A percentile compares a stretch with the other conserved stretches of the same genome.
Evolutionary conservation across 2,797 vertebrate genomes (phyloP).

Genomic region (Mormyrops boulengeri): DNA sequence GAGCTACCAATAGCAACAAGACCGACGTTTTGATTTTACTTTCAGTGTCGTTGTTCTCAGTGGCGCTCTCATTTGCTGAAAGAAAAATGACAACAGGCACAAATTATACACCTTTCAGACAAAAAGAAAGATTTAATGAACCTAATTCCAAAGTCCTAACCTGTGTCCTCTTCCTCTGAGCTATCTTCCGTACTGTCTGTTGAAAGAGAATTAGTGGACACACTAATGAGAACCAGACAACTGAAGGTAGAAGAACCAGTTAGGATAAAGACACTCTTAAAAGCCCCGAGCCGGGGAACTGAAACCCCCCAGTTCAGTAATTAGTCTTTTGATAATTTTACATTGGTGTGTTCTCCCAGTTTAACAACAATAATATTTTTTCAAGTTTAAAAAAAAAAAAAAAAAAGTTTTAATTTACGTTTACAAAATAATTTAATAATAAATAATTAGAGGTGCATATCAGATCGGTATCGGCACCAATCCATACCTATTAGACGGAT

Average conservation of each 20-base stretch:
- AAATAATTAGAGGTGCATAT: background rate
- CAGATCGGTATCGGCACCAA: background rate
- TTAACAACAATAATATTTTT: background rate
- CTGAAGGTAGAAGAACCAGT: background rate
- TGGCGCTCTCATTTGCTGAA: slow-evolving; percentile 26
- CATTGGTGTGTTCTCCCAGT: background rate
- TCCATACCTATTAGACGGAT: background rate
- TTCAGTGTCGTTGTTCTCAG: slow-evolving; percentile 33
- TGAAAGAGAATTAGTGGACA: background rate
- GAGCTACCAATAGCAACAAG: background rate
- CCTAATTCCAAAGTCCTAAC: slow-evolving; percentile 37
- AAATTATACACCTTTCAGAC: background rate
- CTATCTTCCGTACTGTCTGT: slow-evolving; percentile 52
- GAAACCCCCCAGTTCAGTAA: background rate
- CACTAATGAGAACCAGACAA: background rate
- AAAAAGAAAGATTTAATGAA: background rate
- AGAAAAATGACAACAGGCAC: background rate
- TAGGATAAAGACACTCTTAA: background rate
- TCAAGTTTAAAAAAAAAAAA: too few relatives aligned
- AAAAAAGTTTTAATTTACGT: background rate
- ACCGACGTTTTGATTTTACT: slow-evolving; percentile 30
- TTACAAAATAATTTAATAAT: background rate
- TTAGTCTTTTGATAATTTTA: background rate
- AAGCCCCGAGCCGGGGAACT: background rate
- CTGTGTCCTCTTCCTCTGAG: slow-evolving; percentile 46